A percentile compares a stretch with the other conserved stretches of the same genome.
Conservation (phyloP, 2,797 vertebrate species). For the Parambassis ranga region DNA sequence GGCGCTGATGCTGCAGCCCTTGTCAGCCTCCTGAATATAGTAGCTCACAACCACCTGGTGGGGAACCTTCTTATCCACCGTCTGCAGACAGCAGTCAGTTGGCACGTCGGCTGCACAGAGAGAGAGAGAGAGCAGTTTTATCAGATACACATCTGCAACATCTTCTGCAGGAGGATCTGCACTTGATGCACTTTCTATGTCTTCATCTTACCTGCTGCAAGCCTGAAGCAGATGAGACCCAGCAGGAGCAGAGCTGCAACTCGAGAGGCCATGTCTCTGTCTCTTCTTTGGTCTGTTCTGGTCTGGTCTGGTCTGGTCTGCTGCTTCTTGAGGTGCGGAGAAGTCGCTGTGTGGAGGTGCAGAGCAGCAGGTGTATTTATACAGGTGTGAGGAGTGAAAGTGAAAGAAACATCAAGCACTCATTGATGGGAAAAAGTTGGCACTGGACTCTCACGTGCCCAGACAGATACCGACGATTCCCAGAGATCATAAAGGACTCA, state of each 20-base stretch:
- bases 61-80: neutral
- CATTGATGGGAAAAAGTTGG: conserved; percentile 10
- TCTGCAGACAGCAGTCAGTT: conserved; percentile 49
- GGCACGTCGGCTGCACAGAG: conserved; percentile 39
- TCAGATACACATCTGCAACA: neutral
- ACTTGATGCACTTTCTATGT: neutral
- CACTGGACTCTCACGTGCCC: neutral
- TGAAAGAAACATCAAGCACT: neutral
- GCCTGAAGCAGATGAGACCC: conserved; percentile 25
- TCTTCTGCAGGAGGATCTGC: neutral
- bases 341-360: conserved; percentile 8
- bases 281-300: neutral
- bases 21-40: conserved; percentile 36
- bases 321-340: neutral
- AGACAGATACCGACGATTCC: neutral
- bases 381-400: conserved; percentile 53
- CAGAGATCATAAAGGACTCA: no score
- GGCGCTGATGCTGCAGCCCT: conserved; percentile 47
- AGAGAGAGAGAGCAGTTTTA: accelerated
- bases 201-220: conserved; percentile 44
- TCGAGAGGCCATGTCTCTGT: conserved; percentile 50
- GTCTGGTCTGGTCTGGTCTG: neutral
- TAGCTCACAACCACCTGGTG: neutral
- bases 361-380: conserved; percentile 51
- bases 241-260: conserved; percentile 54